Evolutionary conservation across 2,888 invertebrate genomes (phyloP), one percentile per base, ranked within the genome.

Genomic region (Andrena bicolor): DNA sequence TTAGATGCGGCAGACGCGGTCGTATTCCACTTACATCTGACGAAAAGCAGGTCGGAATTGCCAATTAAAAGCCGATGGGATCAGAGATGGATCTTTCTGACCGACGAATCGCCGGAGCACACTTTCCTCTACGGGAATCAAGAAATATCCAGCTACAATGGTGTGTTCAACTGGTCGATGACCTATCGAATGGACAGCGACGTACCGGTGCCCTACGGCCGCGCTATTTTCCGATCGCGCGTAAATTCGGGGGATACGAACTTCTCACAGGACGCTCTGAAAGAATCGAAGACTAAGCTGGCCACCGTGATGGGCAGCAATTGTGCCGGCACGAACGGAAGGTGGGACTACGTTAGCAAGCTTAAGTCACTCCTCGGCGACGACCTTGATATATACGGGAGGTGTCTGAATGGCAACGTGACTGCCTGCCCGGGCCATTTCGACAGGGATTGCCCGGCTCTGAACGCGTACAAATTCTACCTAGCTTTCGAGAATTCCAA

Each of bases 121-220:
- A 95, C 96, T 0, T 96, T 96, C 89, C 89, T 95, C 0, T 86
- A 94, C 53, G 90, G 90, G 7, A 88, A 87, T 10, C 91, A 90
- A 53, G 93, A 94, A 0, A 89, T 95, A 2, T 88, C 91, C 1
- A 92, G 95, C 35, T 95, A 96, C 85, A 94, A 96, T 80, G 95
- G 95, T 16, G 83, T 96, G n/a, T 97, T 96, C 89, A 96, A 96
- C 90, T 96, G 96, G 96, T 96, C 96, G 0, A 96, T 96, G 96
- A 95, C 95, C 1, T 96, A 96, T 90, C 96, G 97, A 90, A 95
- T 94, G 90, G 95, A 96, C 82, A 95, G 96, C 2, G 96, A 96
- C 85, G 94, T 96, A 20, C 96, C 96, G 0, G 96, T 96, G 3
- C 96, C 96, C 0, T 96, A 96, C 76, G 96, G 96, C 0, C 94